Base-by-base conservation (phyloP, 2,888 invertebrate genomes). In the Dolomedes plantarius region DNA sequence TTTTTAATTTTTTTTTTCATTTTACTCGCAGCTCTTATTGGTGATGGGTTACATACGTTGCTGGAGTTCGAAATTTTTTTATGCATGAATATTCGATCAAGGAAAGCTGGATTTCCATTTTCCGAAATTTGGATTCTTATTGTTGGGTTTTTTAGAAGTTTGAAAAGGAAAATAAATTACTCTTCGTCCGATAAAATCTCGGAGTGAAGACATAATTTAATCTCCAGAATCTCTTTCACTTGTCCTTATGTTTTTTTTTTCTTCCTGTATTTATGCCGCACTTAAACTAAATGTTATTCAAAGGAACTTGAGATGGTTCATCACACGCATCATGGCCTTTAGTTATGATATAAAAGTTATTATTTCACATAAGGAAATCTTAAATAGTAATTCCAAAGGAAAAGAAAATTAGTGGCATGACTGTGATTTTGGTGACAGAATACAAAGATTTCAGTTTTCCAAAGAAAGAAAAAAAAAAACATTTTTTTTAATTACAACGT, bases 11-110 rank as follows among this genome's bases (percentile, higher is more conserved):
- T n/a, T n/a, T 6, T 13, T 13, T 46, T 46, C 16, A 16, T 5
- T 29, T n/a, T 19, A 67, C 23, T 67, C 32, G 9, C 39, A 16
- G 27, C 29, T 75, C 32, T 65, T 27, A 64, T 65, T 65, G 75
- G 41, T 65, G 75, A 75, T 46, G 75, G 41, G 64, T 41, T 75
- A 39, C 75, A 65, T 23, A 62, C 64, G 75, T 65, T 23, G 39
- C 23, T 39, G n/a, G 29, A 62, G 23, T 23, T 46, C 11, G 56
- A 23, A 56, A 23, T 67, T 39, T 32, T 39, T 36, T 69, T 69
- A 23, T 69, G 39, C 39, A 39, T 39, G 27, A 39, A 39, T 39
- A 39, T 69, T 69, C 39, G 68, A 19, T 23, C 36, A 39, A 39
- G 39, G 23, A 39, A 39, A 27, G 36, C 39, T 27, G 36, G 36